Conservation (phyloP, 2,797 vertebrate species). For the Sylvia borin region DNA sequence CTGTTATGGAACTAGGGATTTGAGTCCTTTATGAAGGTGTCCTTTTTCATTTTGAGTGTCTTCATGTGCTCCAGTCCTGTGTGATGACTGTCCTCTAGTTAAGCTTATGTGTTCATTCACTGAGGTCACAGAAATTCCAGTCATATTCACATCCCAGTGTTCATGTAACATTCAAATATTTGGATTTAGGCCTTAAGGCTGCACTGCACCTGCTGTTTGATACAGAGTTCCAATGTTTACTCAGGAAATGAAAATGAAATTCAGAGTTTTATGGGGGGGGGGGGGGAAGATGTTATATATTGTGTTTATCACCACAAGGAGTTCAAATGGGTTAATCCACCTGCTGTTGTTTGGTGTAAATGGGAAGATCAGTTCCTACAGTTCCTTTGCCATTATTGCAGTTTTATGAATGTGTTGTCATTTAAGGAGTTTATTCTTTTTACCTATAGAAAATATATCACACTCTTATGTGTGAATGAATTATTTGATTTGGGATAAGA, state of each 20-base stretch:
- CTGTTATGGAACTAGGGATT: background rate
- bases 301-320: background rate
- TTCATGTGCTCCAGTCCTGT: background rate
- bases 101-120: background rate
- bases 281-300: no score
- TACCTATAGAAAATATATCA: background rate
- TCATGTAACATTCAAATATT: background rate
- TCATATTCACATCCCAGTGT: background rate
- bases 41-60: background rate
- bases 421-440: background rate
- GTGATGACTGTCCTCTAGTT: background rate
- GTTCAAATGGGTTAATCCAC: background rate
- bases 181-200: background rate
- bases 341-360: background rate
- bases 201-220: background rate
- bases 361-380: background rate
- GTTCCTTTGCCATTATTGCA: background rate
- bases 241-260: background rate
- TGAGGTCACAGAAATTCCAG: background rate
- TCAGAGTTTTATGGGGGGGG: background rate
- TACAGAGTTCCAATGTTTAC: background rate
- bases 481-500: constrained; percentile 1
- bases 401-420: background rate
- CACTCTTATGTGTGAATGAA: background rate
- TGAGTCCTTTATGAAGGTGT: background rate